Evolutionary conservation across 2,113 vertebrate species (phyloP), one percentile per base, ranked within the genome.

Genomic region (Periophthalmodon schlosseri): DNA sequence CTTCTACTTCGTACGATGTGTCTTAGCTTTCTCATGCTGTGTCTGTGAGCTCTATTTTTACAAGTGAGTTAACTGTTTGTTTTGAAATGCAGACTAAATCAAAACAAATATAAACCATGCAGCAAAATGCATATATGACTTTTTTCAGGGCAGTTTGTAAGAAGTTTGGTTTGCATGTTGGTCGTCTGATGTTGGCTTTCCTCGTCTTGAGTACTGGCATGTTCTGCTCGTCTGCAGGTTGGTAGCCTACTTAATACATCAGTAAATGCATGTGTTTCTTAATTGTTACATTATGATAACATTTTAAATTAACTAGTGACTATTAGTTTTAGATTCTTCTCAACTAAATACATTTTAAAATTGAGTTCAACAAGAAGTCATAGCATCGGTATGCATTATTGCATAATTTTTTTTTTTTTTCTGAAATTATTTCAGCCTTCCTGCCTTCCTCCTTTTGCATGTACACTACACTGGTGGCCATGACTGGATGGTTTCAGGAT

Each of bases 1-100:
- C 75, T 99, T 99, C 93, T 99, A 99, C 88, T 98, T 99, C 91
- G 91, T 99, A 63, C 96, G 98, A 82, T 99, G 97, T 78, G 95
- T 97, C 74, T 90, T 99, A 87, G 97, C 97, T 6, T 99, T 99
- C 91, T 89, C 94, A 91, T 99, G 97, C 93, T 99, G 97, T 74
- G 16, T 97, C 77, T 98, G 98, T 90, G 98, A 99, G 57, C 96
- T 99, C 87, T 99, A 98, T 90, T 99, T 99, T 89, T 99, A 99
- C 91, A 99, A 99, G 98, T 99, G 90, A 97, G 97, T 97, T 85
- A 21, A 64, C 49, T 3, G 2, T 60, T 69, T 61, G 24, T 28
- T 63, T 15, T 34, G 24, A 18, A 34, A 18, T 63, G 14, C 8
- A 39, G 75, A 64, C 69, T 58, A 50, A 61, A 64, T 75, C 5